Conservation (phyloP, 2,888 invertebrate genomes). For the Ephialtes manifestator region DNA sequence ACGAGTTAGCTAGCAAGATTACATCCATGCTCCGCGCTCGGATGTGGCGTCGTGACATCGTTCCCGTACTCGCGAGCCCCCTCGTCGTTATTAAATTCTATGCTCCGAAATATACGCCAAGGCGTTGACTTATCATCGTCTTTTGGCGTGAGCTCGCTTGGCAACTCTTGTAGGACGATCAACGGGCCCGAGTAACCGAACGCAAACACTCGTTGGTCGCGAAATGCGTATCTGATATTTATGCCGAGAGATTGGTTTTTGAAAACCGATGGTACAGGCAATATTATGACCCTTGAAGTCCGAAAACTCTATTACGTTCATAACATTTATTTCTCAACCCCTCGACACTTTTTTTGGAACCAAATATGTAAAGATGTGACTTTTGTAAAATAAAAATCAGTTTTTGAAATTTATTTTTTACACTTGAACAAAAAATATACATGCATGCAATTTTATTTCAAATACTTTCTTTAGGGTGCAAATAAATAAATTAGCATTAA, state of each 20-base stretch:
- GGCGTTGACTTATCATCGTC: conserved; percentile 72
- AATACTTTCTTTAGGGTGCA: no score
- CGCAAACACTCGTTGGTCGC: background rate
- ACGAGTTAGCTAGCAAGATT: conserved; percentile 84
- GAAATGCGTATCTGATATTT: conserved; percentile 6
- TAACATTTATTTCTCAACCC: no score
- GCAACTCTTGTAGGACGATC: background rate
- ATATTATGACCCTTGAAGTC: no score
- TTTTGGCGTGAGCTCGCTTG: conserved; percentile 35
- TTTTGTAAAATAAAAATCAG: no score
- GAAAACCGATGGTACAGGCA: no score
- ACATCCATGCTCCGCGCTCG: conserved; percentile 79
- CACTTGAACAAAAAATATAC: no score
- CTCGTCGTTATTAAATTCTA: conserved; percentile 74
- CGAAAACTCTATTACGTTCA: no score
- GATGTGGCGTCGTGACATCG: conserved; percentile 57
- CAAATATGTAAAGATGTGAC: no score
- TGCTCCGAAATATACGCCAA: conserved; percentile 69
- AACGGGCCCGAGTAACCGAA: background rate
- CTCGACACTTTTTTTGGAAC: no score
- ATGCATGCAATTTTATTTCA: no score
- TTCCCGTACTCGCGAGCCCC: conserved; percentile 32
- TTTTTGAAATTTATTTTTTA: no score
- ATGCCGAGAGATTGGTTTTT: background rate
- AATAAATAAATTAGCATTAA: no score